These are phyloP conservation scores for Chionoecetes opilio DNA, from an alignment of 1,140 invertebrate genomes.

Conservation along the genomic window DNA sequence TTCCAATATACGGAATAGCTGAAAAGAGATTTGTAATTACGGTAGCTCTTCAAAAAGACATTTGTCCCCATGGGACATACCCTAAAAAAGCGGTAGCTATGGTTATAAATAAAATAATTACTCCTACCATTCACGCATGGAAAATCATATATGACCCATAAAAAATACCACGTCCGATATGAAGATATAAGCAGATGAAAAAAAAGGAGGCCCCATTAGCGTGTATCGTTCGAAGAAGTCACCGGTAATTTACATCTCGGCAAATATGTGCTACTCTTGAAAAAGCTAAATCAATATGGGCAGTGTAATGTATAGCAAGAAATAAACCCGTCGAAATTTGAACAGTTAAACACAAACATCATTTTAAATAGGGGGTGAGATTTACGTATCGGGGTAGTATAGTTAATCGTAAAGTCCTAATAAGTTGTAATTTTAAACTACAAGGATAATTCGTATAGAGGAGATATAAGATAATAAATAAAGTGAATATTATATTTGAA, in stretches of 20 bases:
- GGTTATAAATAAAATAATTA: no score
- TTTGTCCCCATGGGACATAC: constrained; percentile 89
- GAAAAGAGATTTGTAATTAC: constrained; percentile 91
- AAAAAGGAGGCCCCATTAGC: constrained; percentile 84
- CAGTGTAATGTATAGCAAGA: constrained; percentile 87
- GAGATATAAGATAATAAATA: no score
- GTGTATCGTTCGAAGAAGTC: constrained; percentile 87
- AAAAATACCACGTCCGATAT: constrained; percentile 83
- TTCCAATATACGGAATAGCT: no score
- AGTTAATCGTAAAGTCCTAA: no score
- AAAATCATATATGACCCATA: constrained; percentile 83
- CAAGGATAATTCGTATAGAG: no score
- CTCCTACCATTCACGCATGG: constrained; percentile 86
- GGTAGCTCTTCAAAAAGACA: no score
- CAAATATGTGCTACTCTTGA: constrained; percentile 84
- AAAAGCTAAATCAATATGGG: constrained; percentile 86
- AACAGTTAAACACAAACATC: no score
- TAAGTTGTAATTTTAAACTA: no score
- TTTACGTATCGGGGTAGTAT: no score
- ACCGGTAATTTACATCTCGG: constrained; percentile 83
- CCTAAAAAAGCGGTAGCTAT: no score
- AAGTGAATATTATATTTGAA: no score
- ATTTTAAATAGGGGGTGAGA: no score
- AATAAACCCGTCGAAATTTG: constrained; percentile 86
- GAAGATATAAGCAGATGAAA: constrained; percentile 83